Conservation (phyloP, 2,113 vertebrate species). For the Laticauda colubrina region DNA sequence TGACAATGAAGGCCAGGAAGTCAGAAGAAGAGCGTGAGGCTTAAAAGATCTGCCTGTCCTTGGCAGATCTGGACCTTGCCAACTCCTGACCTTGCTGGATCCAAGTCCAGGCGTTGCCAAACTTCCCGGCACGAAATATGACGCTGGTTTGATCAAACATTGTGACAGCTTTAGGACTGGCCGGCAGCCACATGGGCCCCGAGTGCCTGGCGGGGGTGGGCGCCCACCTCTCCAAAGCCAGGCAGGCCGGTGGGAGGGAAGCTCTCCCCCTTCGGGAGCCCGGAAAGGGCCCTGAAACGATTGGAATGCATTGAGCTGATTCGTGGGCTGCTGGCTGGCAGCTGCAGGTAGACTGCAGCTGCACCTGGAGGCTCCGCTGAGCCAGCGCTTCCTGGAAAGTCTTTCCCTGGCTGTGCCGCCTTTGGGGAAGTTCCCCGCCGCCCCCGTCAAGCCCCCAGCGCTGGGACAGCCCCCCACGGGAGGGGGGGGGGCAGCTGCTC, state of each 20-base stretch:
- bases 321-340: neutral
- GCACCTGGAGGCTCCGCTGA: neutral
- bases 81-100: neutral
- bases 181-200: neutral
- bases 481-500: neutral
- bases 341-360: neutral
- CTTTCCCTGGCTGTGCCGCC: neutral
- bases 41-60: neutral
- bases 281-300: neutral
- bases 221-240: neutral
- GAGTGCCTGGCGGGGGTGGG: neutral
- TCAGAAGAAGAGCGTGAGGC: neutral
- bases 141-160: neutral
- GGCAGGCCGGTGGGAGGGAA: neutral
- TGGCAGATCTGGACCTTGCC: neutral
- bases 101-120: neutral
- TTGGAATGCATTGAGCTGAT: neutral
- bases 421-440: neutral
- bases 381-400: neutral
- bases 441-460: neutral
- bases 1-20: neutral
- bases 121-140: neutral
- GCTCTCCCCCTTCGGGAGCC: neutral
- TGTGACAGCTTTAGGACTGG: neutral
- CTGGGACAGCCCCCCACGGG: neutral